A percentile compares a stretch with the other conserved stretches of the same genome.
Evolutionary conservation across 2,888 invertebrate genomes (phyloP).

Genomic region (Thysanoteuthis rhombus): DNA sequence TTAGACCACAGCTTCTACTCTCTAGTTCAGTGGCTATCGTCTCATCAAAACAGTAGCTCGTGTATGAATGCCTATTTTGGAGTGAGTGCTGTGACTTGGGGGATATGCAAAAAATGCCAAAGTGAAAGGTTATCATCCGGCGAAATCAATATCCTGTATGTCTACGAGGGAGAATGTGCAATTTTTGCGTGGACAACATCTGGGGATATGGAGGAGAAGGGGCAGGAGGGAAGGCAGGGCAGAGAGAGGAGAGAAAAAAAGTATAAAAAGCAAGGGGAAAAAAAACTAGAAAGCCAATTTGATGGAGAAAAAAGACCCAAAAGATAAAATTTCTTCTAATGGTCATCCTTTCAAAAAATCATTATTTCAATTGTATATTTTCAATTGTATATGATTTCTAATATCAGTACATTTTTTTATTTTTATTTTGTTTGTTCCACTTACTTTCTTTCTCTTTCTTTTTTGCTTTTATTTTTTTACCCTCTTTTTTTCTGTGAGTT

Average conservation of each 20-base stretch:
- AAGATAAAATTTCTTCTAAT: background rate
- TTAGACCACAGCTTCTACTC: background rate
- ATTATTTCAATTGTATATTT: background rate
- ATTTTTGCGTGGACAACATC: background rate
- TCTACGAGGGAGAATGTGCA: background rate
- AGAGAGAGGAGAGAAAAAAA: background rate
- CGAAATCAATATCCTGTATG: constrained; percentile 12
- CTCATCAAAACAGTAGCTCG: background rate
- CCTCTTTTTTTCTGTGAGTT: background rate
- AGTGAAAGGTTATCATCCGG: background rate
- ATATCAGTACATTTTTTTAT: background rate
- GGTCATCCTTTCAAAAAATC: background rate
- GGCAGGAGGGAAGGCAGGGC: background rate
- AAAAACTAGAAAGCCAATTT: background rate
- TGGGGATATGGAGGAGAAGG: background rate
- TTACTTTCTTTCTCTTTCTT: background rate
- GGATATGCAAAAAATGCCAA: background rate
- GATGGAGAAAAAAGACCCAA: background rate
- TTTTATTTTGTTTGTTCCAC: background rate
- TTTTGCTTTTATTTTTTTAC: background rate
- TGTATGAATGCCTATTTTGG: background rate
- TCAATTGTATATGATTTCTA: background rate
- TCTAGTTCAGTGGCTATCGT: background rate
- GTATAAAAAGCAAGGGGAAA: background rate
- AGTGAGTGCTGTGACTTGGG: background rate